Percentiles rank a stretch among this genome's conserved stretches.
Conservation (phyloP, 2,113 vertebrate species). For the Isurus oxyrinchus region DNA sequence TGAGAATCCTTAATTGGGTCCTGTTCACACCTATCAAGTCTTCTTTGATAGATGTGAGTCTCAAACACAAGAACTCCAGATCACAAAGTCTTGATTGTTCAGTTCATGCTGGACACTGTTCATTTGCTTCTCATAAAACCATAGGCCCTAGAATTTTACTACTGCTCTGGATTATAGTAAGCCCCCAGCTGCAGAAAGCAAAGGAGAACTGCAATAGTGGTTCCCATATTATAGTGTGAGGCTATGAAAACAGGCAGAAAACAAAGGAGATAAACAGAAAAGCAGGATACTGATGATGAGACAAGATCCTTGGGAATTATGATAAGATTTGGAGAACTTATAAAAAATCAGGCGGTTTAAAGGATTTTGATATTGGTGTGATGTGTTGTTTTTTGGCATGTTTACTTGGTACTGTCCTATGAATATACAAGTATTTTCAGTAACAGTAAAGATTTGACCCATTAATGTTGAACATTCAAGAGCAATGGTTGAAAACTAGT, state of each 20-base stretch:
- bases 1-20: background rate
- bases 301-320: background rate
- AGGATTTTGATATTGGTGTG: background rate
- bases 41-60: background rate
- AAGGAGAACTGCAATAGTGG: background rate
- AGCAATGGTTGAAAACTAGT: background rate
- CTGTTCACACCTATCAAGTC: background rate
- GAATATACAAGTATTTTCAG: background rate
- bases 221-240: background rate
- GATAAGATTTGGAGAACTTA: background rate
- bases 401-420: background rate
- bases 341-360: background rate
- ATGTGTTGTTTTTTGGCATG: background rate
- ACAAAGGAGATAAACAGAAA: background rate
- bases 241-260: background rate
- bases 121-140: background rate
- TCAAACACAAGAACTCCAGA: background rate
- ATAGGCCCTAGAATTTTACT: background rate
- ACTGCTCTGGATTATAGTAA: background rate
- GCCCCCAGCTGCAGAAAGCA: background rate
- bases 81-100: background rate
- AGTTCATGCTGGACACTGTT: background rate
- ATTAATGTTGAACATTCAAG: background rate
- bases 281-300: background rate
- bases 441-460: background rate